Base-by-base conservation (phyloP, 2,113 vertebrate genomes). In the Phrynosoma platyrhinos region DNA sequence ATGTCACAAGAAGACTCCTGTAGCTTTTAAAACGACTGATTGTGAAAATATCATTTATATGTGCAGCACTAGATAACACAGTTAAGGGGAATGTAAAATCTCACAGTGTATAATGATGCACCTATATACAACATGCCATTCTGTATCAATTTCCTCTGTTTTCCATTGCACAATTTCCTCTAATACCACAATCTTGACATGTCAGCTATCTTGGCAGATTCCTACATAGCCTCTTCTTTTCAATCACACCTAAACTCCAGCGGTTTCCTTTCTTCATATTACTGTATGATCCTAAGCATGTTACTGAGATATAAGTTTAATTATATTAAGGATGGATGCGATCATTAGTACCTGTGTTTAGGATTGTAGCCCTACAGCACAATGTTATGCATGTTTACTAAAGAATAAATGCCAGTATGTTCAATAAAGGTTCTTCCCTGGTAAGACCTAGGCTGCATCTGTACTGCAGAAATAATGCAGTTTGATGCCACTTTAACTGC, bases 151-250 rank as follows among this genome's bases (percentile, higher is more conserved):
- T 30, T 16, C 69, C 62, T 14, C 55, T 79, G 64, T 83, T 14
- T 58, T 16, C 3, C 2, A n/a, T 84, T 81, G 75, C 84, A 47
- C 13, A 0, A 0, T 72, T 9, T 69, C 3, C 0, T 0, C 71
- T 82, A 32, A 62, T 84, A 76, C 30, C 52, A 55, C 76, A 1
- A 40, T 85, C 0, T 0, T 21, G 36, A 86, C 23, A 1, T n/a
- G 9, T 36, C 12, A 53, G 23, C 25, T 87, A 83, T 80, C 86
- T 68, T 55, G 1, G 16, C 78, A 1, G 10, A 4, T 30, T 80
- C 83, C 85, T 3, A 30, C 81, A 62, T 84, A 72, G 66, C 82
- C 90, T 21, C 68, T 47, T 64, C 27, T 5, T 27, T 77, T 47
- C 23, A 0, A 42, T 84, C 36, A 23, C 42, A 77, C 1, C 32